Conservation (phyloP, 2,888 invertebrate species). For the Lissonota sp. region DNA sequence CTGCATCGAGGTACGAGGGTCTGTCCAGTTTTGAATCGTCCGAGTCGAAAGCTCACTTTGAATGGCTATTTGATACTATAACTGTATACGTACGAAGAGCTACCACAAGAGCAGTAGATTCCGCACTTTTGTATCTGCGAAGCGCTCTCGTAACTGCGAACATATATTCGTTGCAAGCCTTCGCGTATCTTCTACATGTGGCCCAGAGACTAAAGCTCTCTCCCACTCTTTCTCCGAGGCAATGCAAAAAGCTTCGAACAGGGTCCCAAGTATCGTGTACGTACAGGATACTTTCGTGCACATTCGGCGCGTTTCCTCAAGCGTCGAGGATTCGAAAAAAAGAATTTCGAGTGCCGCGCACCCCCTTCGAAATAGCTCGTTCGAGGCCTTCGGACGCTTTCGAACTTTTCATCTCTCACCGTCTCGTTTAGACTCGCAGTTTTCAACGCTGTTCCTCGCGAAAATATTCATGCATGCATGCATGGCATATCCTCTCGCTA, state of each 20-base stretch:
- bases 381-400: conserved; percentile 60
- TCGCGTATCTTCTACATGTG: conserved; percentile 50
- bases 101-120: conserved; percentile 44
- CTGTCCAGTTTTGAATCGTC: conserved; percentile 61
- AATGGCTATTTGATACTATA: conserved; percentile 61
- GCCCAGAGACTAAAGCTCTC: conserved; percentile 8
- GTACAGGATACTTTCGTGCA: conserved; percentile 67
- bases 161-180: conserved; percentile 54
- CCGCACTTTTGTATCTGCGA: conserved; percentile 55
- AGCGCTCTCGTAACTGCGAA: conserved; percentile 49
- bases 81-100: conserved; percentile 34
- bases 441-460: conserved; percentile 2
- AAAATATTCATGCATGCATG: conserved; percentile 37
- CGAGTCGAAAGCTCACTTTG: conserved; percentile 70
- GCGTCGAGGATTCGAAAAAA: conserved; percentile 57
- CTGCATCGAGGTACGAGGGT: conserved; percentile 36
- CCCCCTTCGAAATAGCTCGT: conserved; percentile 44
- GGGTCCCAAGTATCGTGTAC: conserved; percentile 75
- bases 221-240: conserved; percentile 42
- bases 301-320: conserved; percentile 47
- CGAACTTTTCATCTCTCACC: conserved; percentile 9
- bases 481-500: conserved; percentile 18
- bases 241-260: conserved; percentile 66
- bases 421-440: conserved; percentile 17
- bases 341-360: conserved; percentile 65